A percentile compares a stretch with the other conserved stretches of the same genome.
These are phyloP conservation scores for Thryonomys swinderianus DNA, from an alignment of 2,113 vertebrate species.

Conservation along the genomic window DNA sequence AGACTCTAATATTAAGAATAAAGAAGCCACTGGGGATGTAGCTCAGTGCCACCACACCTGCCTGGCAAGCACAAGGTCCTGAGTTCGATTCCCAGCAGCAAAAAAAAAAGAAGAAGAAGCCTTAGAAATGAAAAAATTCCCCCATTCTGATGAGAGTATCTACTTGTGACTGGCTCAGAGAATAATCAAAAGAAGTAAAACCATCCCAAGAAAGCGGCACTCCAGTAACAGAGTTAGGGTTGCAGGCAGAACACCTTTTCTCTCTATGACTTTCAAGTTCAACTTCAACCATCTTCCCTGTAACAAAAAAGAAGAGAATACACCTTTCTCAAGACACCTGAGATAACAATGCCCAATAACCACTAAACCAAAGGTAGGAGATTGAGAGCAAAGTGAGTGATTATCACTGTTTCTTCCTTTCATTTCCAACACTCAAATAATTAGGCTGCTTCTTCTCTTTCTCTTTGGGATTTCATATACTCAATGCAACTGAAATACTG, in stretches of 20 bases:
- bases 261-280: background rate
- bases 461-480: conserved; percentile 12
- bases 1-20: background rate
- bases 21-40: background rate
- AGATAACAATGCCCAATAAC: background rate
- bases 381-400: background rate
- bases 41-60: no score
- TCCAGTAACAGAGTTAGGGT: background rate
- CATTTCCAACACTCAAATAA: background rate
- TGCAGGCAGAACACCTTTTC: no score
- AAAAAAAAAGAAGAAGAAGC: background rate
- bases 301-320: background rate
- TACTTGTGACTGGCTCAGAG: no score
- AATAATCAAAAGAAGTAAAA: accelerated
- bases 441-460: background rate
- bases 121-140: background rate
- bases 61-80: no score
- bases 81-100: no score
- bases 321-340: background rate
- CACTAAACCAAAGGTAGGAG: background rate
- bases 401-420: background rate
- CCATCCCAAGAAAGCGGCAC: background rate
- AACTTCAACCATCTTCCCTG: background rate
- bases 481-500: background rate
- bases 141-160: background rate